Conservation (phyloP, 1,140 invertebrate species). For the Lepidurus couesii region DNA sequence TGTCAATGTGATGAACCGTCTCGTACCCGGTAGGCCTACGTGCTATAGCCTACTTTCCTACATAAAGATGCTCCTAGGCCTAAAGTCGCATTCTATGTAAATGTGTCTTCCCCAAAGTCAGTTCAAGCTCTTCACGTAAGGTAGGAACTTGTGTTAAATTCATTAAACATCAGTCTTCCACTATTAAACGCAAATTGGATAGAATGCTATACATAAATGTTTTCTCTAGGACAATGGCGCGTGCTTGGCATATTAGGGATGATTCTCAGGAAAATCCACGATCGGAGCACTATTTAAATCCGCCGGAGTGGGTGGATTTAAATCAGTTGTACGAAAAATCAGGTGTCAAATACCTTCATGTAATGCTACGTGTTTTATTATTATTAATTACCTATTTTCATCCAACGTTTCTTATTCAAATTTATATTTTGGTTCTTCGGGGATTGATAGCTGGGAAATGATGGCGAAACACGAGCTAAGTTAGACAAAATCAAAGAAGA, state of each 20-base stretch:
- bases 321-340: conserved; percentile 54
- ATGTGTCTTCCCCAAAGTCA: no score
- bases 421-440: background rate
- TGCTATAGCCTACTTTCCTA: no score
- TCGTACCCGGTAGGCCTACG: no score
- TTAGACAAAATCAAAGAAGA: conserved; percentile 59
- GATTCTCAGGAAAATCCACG: conserved; percentile 61
- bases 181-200: background rate
- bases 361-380: conserved; percentile 28
- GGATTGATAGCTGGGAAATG: conserved; percentile 51
- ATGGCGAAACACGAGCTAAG: conserved; percentile 54
- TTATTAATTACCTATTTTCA: conserved; percentile 4
- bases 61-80: no score
- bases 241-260: conserved; percentile 82
- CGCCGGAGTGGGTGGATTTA: conserved; percentile 60
- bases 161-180: conserved; percentile 38
- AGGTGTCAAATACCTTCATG: conserved; percentile 40
- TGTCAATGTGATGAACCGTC: no score
- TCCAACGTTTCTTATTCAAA: background rate
- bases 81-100: no score
- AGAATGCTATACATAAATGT: conserved; percentile 35
- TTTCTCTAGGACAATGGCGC: conserved; percentile 61
- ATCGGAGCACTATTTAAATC: conserved; percentile 65
- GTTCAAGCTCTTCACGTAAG: no score
- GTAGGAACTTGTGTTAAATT: conserved; percentile 22